Evolutionary conservation across 2,113 vertebrate species (phyloP).

Genomic region (Nasalis larvatus): DNA sequence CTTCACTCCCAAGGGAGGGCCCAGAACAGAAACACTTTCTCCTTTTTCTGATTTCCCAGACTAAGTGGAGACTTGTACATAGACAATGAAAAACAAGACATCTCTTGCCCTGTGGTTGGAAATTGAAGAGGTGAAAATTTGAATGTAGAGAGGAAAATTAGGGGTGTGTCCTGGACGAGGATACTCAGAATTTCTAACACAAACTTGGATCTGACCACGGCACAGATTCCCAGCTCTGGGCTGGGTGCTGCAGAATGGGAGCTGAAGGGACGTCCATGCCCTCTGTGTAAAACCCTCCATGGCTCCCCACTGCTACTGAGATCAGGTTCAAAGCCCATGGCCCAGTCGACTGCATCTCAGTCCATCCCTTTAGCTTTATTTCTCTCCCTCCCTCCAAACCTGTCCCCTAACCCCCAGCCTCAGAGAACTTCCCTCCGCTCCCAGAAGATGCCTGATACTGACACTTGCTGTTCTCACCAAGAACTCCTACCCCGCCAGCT

Average conservation of each 20-base stretch:
- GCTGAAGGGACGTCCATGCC: background rate
- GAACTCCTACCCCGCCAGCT: background rate
- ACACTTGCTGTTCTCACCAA: background rate
- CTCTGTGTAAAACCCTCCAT: background rate
- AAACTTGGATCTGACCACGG: background rate
- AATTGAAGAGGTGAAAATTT: background rate
- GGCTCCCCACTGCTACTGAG: background rate
- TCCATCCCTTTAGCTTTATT: background rate
- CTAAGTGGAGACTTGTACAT: background rate
- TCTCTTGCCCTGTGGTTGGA: background rate
- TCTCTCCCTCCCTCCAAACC: no score
- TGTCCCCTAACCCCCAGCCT: background rate
- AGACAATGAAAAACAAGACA: background rate
- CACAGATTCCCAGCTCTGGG: background rate
- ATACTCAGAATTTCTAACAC: accelerated
- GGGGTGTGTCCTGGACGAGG: accelerated
- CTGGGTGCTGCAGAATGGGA: background rate
- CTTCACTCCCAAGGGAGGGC: background rate
- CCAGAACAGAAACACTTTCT: background rate
- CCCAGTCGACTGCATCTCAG: accelerated
- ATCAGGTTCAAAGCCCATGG: background rate
- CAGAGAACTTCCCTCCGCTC: background rate
- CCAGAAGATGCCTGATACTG: background rate
- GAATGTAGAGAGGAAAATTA: accelerated
- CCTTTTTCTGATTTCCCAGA: background rate